These are phyloP conservation scores for Oligia strigilis DNA, from an alignment of 2,888 invertebrate species.

Conservation along the genomic window DNA sequence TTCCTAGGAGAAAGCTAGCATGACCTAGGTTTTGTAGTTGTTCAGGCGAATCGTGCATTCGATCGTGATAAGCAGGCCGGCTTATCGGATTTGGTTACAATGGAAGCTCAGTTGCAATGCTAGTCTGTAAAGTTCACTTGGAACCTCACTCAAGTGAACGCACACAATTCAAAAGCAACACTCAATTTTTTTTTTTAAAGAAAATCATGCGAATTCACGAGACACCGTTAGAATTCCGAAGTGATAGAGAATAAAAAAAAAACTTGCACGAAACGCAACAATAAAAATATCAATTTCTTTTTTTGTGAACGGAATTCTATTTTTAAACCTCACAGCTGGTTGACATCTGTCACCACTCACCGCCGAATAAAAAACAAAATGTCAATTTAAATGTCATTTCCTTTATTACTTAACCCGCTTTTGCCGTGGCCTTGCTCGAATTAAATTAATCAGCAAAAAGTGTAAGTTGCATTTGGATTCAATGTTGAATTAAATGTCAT, in stretches of 20 bases:
- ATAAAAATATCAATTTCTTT: neutral
- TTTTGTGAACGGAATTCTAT: conserved; percentile 29
- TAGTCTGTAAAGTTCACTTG: neutral
- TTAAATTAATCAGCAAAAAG: conserved; percentile 41
- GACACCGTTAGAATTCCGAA: conserved; percentile 8
- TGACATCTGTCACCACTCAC: conserved; percentile 39
- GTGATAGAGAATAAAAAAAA: too few species aligned
- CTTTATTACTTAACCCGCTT: conserved; percentile 24
- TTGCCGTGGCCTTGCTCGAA: conserved; percentile 41
- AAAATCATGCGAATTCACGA: neutral
- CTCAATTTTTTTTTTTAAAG: neutral
- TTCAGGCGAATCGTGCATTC: conserved; percentile 22
- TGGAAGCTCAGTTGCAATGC: neutral
- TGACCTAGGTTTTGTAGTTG: conserved; percentile 16
- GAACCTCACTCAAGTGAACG: neutral
- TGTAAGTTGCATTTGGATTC: conserved; percentile 8
- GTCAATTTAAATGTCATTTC: conserved; percentile 57
- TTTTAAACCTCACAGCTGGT: conserved; percentile 16
- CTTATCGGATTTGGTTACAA: neutral
- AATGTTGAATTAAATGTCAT: conserved; percentile 34
- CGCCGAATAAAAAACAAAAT: conserved; percentile 45
- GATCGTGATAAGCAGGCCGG: neutral
- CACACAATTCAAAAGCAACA: neutral
- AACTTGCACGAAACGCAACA: neutral
- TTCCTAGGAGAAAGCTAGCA: conserved; percentile 52